Percentiles rank a stretch among this genome's conserved stretches.
These are phyloP conservation scores for Ochropacha duplaris DNA, from an alignment of 2,888 invertebrate species.

Conservation along the genomic window DNA sequence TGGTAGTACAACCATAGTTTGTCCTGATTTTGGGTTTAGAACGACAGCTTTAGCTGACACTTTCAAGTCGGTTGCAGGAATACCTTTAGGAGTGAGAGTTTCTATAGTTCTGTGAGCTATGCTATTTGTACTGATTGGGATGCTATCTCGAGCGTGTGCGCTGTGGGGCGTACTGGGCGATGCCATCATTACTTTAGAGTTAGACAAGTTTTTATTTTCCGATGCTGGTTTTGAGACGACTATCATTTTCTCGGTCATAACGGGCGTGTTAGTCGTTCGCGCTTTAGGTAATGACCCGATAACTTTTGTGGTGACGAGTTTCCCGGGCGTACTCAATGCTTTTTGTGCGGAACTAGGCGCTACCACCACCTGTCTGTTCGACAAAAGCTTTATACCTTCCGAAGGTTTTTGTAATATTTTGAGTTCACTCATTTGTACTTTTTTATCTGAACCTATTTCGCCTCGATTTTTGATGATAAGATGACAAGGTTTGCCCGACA, in stretches of 20 bases:
- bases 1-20: constrained; percentile 78
- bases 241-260: constrained; percentile 69
- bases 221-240: constrained; percentile 70
- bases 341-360: constrained; percentile 64
- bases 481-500: constrained; percentile 66
- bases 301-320: constrained; percentile 74
- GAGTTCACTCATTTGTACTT: constrained; percentile 68
- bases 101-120: constrained; percentile 59
- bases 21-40: constrained; percentile 75
- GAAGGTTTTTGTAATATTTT: constrained; percentile 70
- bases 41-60: constrained; percentile 77
- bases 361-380: constrained; percentile 70
- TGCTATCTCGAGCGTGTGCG: constrained; percentile 36
- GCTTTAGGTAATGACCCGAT: constrained; percentile 64
- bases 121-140: constrained; percentile 52
- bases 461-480: constrained; percentile 69
- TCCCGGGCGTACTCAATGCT: constrained; percentile 57
- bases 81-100: constrained; percentile 69
- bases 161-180: constrained; percentile 47
- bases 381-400: constrained; percentile 69
- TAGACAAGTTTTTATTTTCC: constrained; percentile 54
- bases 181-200: constrained; percentile 68
- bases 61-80: constrained; percentile 76
- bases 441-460: constrained; percentile 56
- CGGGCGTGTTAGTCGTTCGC: constrained; percentile 43